Evolutionary conservation across 2,888 invertebrate genomes (phyloP), one percentile per base, ranked within the genome.

Genomic region (Elgonia sp.): DNA sequence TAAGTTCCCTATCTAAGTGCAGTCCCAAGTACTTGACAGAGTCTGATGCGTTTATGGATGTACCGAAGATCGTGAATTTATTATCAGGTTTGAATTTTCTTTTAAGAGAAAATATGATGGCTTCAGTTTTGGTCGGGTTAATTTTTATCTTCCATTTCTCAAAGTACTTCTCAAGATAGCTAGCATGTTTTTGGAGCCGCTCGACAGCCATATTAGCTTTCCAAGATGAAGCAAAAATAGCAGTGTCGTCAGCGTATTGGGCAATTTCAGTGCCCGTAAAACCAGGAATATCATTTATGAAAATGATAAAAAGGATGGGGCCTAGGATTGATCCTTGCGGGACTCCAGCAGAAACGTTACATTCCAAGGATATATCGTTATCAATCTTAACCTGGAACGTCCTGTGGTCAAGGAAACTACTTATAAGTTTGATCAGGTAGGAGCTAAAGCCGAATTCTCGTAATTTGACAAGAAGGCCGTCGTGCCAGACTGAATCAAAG

Each of bases 191-290:
- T 29, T 29, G 29, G 5, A 29, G 29, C 29, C 29, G 29, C 29
- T 3, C 29, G 29, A 46, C 46, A 12, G 46, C 46, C 46, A 46
- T 46, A 12, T 7, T 14, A 2, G 10, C 12, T 7, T 46, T 46
- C 46, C 46, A 46, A 46, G 46, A 46, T 46, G 46, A 46, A 14
- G 12, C 10, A 14, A 12, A 39, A 97, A 46, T 12, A 10, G 46
- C 46, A 46, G 46, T 46, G 46, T 46, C 46, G 46, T 46, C 46
- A 12, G 12, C 46, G 14, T 46, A 46, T 14, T 46, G 46, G 2
- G 46, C 46, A 46, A 14, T 7, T 46, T 46, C 14, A 1, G 14
- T 46, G 1, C 14, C 14, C 14, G 3, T 10, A 12, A 12, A 14
- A 12, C 12, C 7, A 10, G 46, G 46, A 10, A 46, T 7, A 14